phyloP scores from a whole-genome alignment of 2,888 invertebrate species.

The Ormyrus nitidulus region DNA sequence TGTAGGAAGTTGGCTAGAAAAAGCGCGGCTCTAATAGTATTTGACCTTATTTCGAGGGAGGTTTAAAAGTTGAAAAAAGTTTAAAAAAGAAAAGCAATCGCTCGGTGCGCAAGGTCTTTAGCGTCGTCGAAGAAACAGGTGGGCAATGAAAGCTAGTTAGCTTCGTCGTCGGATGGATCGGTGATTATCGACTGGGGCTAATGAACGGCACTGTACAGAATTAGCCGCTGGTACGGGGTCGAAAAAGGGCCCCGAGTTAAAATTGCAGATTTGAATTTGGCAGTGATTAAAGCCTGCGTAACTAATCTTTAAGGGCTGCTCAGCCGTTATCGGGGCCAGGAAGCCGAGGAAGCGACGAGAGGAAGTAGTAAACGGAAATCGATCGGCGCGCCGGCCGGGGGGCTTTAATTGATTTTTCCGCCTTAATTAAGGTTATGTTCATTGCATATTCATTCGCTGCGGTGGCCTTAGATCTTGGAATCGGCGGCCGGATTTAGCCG shows the following conservation, averaged over 20 bases:
- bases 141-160: slow-evolving; percentile 52
- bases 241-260: background rate
- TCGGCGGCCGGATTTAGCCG: slow-evolving; percentile 37
- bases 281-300: too few species aligned
- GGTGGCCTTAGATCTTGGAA: slow-evolving; percentile 14
- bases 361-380: too few species aligned
- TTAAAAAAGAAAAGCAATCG: slow-evolving; percentile 7
- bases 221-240: background rate
- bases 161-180: slow-evolving; percentile 38
- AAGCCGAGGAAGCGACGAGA: background rate
- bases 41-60: too few species aligned
- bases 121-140: slow-evolving; percentile 48
- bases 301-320: too few species aligned
- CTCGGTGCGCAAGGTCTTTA: slow-evolving; percentile 35
- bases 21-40: too few species aligned
- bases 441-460: slow-evolving; percentile 49
- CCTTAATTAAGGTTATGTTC: slow-evolving; percentile 50
- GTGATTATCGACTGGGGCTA: slow-evolving; percentile 38
- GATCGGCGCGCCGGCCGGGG: too few species aligned
- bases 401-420: slow-evolving; percentile 52
- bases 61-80: too few species aligned
- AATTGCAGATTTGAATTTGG: background rate
- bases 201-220: slow-evolving; percentile 14
- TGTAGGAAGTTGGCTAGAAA: too few species aligned
- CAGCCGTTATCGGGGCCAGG: background rate